These are phyloP conservation scores for Drosophila sturtevanti DNA, from an alignment of 1,140 invertebrate genomes.

Conservation along the genomic window DNA sequence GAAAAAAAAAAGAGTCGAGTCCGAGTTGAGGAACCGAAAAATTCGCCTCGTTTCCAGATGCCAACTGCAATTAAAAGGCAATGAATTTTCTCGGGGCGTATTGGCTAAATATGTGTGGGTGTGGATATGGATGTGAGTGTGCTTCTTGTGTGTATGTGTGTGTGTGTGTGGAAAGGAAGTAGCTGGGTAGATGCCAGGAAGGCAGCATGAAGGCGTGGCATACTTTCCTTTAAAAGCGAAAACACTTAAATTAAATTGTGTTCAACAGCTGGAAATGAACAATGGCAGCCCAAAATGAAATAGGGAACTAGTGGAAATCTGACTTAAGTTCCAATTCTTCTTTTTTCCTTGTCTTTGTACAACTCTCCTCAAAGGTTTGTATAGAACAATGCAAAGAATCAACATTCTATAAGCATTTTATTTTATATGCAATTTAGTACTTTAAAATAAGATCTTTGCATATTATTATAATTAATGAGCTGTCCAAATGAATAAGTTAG, in stretches of 20 bases:
- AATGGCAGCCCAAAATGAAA: constrained; percentile 12
- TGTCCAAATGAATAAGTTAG: neutral
- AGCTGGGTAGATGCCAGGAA: constrained; percentile 10
- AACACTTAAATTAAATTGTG: constrained; percentile 72
- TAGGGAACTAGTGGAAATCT: neutral
- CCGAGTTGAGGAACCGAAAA: constrained; percentile 41
- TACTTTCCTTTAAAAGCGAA: constrained; percentile 49
- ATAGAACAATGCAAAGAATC: neutral
- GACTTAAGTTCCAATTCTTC: neutral
- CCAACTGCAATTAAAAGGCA: constrained; percentile 79
- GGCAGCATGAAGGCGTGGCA: constrained; percentile 8
- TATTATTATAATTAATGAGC: neutral
- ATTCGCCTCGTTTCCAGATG: constrained; percentile 61
- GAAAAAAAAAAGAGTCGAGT: constrained; percentile 24
- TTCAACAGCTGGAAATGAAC: constrained; percentile 72
- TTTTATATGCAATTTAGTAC: too few species aligned
- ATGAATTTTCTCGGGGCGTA: constrained; percentile 55
- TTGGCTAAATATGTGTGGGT: constrained; percentile 21
- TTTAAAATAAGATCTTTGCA: neutral
- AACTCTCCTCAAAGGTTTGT: neutral
- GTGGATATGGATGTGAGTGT: neutral
- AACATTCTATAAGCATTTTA: too few species aligned
- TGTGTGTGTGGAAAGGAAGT: constrained; percentile 50
- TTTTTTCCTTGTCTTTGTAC: neutral
- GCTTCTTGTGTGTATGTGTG: constrained; percentile 1